A percentile compares a stretch with the other conserved stretches of the same genome.
Conservation (phyloP, 2,797 vertebrate species). For the Epinephelus awoara region DNA sequence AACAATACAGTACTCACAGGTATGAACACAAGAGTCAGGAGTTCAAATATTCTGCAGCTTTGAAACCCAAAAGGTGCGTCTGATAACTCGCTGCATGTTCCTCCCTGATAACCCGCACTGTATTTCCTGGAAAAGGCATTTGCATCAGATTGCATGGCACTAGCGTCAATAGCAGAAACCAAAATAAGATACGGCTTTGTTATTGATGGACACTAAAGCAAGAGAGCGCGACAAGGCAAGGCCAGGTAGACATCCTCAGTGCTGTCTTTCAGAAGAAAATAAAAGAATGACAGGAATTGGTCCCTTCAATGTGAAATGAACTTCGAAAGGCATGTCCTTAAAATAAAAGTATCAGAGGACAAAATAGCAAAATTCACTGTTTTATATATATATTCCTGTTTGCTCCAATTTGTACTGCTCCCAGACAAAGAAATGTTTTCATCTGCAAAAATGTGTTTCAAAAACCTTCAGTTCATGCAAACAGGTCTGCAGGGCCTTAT, state of each 20-base stretch:
- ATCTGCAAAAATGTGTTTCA: not conserved
- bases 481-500: not conserved
- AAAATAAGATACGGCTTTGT: not conserved
- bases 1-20: too few relatives aligned
- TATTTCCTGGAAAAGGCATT: conserved; percentile 7
- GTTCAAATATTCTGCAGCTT: not conserved
- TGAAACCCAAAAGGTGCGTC: not conserved
- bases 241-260: not conserved
- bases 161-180: not conserved
- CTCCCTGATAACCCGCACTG: not conserved
- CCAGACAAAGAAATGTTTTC: conserved; percentile 4
- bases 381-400: not conserved
- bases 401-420: not conserved
- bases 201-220: not conserved
- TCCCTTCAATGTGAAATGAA: not conserved
- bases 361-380: not conserved
- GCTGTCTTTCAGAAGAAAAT: not conserved
- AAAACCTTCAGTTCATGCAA: not conserved
- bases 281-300: not conserved
- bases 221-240: not conserved
- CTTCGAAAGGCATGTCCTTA: not conserved
- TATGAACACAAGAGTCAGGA: not conserved
- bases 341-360: not conserved
- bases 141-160: not conserved
- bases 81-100: not conserved